Evolutionary conservation across 2,888 invertebrate genomes (phyloP).

Genomic region (Plagodis pulveraria): DNA sequence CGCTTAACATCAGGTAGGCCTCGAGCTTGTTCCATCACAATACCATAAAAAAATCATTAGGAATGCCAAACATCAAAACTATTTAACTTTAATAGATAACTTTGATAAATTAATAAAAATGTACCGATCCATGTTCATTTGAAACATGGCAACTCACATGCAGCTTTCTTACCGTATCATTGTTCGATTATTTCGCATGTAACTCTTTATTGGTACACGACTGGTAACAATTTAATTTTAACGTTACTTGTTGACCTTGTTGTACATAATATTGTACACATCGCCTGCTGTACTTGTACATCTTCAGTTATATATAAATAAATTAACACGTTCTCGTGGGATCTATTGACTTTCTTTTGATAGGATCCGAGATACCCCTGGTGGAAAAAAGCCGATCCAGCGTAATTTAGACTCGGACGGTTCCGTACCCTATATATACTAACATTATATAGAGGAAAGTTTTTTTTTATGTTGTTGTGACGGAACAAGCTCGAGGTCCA

Average conservation of each 20-base stretch:
- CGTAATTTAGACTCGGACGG: no score
- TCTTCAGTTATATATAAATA: slow-evolving; percentile 6
- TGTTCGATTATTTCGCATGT: slow-evolving; percentile 53
- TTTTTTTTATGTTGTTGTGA: no score
- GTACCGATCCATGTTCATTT: slow-evolving; percentile 7
- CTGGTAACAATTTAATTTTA: slow-evolving; percentile 25
- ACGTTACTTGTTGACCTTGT: slow-evolving; percentile 28
- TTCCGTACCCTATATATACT: no score
- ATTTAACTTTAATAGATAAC: not conserved
- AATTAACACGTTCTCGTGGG: slow-evolving; percentile 18
- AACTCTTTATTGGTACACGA: slow-evolving; percentile 63
- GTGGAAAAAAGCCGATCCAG: no score
- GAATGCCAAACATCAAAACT: not conserved
- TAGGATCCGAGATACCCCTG: no score
- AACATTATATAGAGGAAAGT: no score
- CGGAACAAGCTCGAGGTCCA: no score
- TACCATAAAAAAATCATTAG: no score
- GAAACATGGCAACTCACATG: slow-evolving; percentile 32
- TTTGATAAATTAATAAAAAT: not conserved
- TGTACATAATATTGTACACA: slow-evolving; percentile 21
- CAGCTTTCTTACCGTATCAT: slow-evolving; percentile 52
- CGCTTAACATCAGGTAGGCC: no score
- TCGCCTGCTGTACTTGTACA: slow-evolving; percentile 19
- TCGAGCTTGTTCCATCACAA: no score
- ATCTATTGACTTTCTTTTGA: not conserved